These are phyloP conservation scores for Lasioglossum zephyrum DNA, from an alignment of 2,888 invertebrate genomes.

Conservation along the genomic window DNA sequence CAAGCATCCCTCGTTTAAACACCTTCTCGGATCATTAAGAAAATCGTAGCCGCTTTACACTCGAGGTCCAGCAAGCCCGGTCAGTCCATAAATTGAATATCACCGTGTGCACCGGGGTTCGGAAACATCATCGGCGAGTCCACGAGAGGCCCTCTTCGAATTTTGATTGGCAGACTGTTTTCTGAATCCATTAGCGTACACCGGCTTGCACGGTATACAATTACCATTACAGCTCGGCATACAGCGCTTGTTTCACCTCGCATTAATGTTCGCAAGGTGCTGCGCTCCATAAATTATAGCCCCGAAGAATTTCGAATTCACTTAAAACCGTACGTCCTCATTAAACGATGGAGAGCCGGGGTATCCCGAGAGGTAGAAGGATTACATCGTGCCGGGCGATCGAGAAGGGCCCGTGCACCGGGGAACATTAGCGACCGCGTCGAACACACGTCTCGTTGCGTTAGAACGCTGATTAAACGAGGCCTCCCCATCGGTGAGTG, in stretches of 20 bases:
- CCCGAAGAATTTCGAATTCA: conserved; percentile 13
- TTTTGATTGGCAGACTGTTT: conserved; percentile 14
- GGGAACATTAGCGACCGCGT: conserved; percentile 15
- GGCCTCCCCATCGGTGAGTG: conserved; percentile 14
- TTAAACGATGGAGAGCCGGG: conserved; percentile 1
- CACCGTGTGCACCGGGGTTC: background rate
- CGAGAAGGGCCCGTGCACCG: background rate
- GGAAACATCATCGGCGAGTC: conserved; percentile 3
- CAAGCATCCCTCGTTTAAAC: conserved; percentile 5
- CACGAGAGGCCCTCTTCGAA: background rate
- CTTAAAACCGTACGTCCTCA: conserved; percentile 11
- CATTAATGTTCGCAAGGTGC: conserved; percentile 12
- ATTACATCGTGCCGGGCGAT: background rate
- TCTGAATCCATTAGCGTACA: conserved; percentile 11
- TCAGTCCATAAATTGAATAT: conserved; percentile 2
- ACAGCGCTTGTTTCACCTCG: conserved; percentile 7
- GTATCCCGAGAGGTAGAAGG: background rate
- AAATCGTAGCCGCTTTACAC: conserved; percentile 2
- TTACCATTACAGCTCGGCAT: conserved; percentile 9
- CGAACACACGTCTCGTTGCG: conserved; percentile 8
- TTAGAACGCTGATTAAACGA: conserved; percentile 17
- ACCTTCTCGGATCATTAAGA: conserved; percentile 5
- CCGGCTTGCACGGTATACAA: conserved; percentile 6
- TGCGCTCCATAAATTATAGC: conserved; percentile 16
- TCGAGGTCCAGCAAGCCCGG: background rate